These are phyloP conservation scores for Acanthurus leucopareius DNA, from an alignment of 2,797 vertebrate species.

Conservation along the genomic window DNA sequence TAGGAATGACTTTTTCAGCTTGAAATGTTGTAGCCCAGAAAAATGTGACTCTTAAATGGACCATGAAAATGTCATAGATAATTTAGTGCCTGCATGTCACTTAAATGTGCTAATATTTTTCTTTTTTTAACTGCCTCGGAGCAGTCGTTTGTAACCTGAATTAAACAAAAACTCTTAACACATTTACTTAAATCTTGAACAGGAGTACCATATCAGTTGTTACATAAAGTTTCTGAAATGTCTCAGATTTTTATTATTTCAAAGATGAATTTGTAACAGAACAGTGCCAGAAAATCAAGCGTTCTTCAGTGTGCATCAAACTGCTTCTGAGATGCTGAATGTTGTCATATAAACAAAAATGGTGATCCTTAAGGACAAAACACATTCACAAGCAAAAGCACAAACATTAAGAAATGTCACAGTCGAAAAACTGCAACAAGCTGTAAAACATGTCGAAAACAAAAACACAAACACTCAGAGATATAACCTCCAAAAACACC, in stretches of 20 bases:
- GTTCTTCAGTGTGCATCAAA: neutral
- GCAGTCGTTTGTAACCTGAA: neutral
- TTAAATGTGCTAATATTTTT: slow-evolving; percentile 28
- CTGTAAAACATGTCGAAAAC: no score
- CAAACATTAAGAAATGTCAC: neutral
- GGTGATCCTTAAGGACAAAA: neutral
- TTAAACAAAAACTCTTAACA: neutral
- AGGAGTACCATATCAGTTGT: slow-evolving; percentile 13
- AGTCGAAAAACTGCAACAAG: neutral
- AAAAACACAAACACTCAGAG: neutral
- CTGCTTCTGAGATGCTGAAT: neutral
- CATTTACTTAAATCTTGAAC: slow-evolving; percentile 23
- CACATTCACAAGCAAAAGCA: neutral
- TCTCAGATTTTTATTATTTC: neutral
- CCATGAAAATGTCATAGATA: slow-evolving; percentile 52
- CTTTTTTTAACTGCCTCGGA: neutral
- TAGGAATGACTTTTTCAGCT: slow-evolving; percentile 46
- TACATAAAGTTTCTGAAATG: neutral
- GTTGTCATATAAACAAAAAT: neutral
- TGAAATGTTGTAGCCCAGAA: slow-evolving; percentile 61
- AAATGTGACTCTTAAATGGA: slow-evolving; percentile 59
- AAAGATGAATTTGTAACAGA: neutral
- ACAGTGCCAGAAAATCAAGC: neutral
- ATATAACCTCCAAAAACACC: no score
- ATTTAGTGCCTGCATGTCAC: slow-evolving; percentile 70